phyloP scores from a whole-genome alignment of 2,797 vertebrate genomes.

The Ara ararauna region DNA sequence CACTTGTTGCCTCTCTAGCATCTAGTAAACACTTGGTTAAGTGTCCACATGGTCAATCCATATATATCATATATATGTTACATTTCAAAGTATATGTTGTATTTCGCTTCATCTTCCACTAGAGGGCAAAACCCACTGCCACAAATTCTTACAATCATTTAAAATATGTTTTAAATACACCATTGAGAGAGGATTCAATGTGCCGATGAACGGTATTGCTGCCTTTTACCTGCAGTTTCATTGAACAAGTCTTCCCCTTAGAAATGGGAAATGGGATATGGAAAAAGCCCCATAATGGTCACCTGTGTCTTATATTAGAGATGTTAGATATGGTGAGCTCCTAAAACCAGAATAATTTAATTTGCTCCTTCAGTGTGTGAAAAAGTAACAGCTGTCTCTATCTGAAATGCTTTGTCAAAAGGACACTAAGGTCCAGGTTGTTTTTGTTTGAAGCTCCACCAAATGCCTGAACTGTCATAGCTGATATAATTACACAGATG shows the following conservation, averaged over 20 bases:
- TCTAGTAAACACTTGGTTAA: background rate
- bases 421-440: background rate
- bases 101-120: slow-evolving; percentile 25
- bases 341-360: background rate
- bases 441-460: background rate
- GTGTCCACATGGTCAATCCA: background rate
- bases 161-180: background rate
- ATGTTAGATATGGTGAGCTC: background rate
- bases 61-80: fast-evolving
- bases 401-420: background rate
- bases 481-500: background rate
- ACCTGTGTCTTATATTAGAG: background rate
- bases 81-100: background rate
- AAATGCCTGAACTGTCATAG: background rate
- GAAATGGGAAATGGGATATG: background rate
- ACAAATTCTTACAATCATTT: background rate
- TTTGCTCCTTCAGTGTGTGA: background rate
- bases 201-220: background rate
- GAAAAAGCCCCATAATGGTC: background rate
- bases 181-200: background rate
- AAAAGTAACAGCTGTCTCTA: background rate
- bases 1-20: background rate
- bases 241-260: background rate
- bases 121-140: slow-evolving; percentile 47
- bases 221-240: background rate